phyloP scores from a whole-genome alignment of 2,113 vertebrate species.

The Albula glossodonta region DNA sequence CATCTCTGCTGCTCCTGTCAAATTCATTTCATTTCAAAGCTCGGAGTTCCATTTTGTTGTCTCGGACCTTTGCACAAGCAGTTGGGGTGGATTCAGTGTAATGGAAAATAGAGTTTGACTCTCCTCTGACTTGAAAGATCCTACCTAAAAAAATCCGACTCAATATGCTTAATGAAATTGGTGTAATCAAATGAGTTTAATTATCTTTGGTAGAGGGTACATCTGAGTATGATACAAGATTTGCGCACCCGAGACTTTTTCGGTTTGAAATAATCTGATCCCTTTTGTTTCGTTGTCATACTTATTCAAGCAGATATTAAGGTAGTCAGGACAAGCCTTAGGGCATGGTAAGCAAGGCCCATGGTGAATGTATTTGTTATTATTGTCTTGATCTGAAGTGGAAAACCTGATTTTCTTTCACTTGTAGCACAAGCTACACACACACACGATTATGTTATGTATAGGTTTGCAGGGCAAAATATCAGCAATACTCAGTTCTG shows the following conservation, averaged over 20 bases:
- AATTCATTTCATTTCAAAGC: not conserved
- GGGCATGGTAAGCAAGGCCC: not conserved
- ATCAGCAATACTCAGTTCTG: too few species aligned
- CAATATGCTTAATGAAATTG: not conserved
- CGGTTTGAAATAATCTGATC: not conserved
- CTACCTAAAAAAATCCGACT: not conserved
- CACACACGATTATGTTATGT: not conserved
- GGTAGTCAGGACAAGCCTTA: not conserved
- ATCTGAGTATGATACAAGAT: not conserved
- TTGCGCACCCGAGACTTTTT: not conserved
- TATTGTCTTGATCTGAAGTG: not conserved
- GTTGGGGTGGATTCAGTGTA: not conserved
- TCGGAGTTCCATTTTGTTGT: not conserved
- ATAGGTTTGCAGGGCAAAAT: too few species aligned
- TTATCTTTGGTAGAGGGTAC: not conserved
- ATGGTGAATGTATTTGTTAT: not conserved
- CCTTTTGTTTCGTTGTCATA: not conserved
- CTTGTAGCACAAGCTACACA: not conserved
- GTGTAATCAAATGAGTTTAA: not conserved
- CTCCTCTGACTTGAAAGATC: not conserved
- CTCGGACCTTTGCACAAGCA: not conserved
- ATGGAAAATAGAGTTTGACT: not conserved
- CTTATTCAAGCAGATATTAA: not conserved
- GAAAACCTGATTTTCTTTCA: not conserved
- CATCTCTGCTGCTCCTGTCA: not conserved